A percentile compares a stretch with the other conserved stretches of the same genome.
Evolutionary conservation across 1,140 invertebrate species (phyloP).

Genomic region (Drosophila virilis): DNA sequence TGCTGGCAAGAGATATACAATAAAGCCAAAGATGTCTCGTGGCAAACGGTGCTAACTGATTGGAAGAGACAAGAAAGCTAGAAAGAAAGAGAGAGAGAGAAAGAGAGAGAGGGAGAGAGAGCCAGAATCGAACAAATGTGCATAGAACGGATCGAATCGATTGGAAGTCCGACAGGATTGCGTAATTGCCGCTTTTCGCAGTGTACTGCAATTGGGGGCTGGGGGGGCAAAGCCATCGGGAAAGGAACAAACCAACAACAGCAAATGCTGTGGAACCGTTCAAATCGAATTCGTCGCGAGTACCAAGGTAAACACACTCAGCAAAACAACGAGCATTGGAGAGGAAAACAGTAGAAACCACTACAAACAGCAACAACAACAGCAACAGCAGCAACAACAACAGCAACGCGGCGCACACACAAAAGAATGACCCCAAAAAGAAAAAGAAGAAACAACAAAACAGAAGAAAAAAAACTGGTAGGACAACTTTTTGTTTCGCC

Average conservation of each 20-base stretch:
- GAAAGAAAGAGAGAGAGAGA: background rate
- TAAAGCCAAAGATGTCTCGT: constrained; percentile 40
- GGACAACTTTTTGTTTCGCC: constrained; percentile 70
- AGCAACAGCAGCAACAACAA: constrained; percentile 14
- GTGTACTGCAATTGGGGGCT: background rate
- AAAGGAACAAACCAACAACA: constrained; percentile 13
- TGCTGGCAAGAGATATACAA: constrained; percentile 6
- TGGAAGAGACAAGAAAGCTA: constrained; percentile 18
- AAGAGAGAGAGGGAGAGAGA: background rate
- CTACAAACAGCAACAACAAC: constrained; percentile 8
- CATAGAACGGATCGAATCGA: constrained; percentile 30
- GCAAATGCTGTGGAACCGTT: constrained; percentile 22
- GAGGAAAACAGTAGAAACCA: constrained; percentile 21
- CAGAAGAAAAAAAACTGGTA: constrained; percentile 56
- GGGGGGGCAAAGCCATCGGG: background rate
- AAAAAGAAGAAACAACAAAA: constrained; percentile 52
- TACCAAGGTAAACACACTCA: constrained; percentile 46
- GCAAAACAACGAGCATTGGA: constrained; percentile 2
- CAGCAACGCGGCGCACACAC: constrained; percentile 20
- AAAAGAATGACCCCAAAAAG: constrained; percentile 57
- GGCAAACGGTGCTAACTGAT: constrained; percentile 35
- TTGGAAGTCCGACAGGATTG: constrained; percentile 22
- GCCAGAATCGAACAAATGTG: constrained; percentile 4
- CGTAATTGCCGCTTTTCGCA: constrained; percentile 18
- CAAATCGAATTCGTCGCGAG: constrained; percentile 44